phyloP scores from a whole-genome alignment of 2,113 vertebrate species.

The Drymodes brunneopygia region DNA sequence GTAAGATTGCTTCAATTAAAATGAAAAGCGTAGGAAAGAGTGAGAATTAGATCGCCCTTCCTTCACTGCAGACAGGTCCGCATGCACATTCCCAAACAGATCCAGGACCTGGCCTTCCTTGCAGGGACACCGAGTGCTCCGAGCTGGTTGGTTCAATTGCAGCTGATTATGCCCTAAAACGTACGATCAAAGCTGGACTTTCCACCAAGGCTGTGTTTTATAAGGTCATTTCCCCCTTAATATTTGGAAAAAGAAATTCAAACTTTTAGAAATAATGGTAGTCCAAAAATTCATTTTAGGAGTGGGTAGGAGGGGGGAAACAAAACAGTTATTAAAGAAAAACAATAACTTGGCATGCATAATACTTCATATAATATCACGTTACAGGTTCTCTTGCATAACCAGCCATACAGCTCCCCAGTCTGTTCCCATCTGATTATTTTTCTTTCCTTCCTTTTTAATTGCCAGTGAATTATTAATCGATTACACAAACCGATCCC shows the following conservation, averaged over 20 bases:
- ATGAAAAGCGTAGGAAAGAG: background rate
- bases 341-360: constrained; percentile 45
- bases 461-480: constrained; percentile 23
- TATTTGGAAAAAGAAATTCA: background rate
- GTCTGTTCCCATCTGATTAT: background rate
- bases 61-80: background rate
- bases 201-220: background rate
- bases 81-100: background rate
- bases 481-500: background rate
- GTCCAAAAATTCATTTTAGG: background rate
- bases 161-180: background rate
- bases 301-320: background rate
- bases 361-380: constrained; percentile 49
- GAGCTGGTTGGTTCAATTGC: background rate
- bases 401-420: background rate
- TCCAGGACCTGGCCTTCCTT: background rate
- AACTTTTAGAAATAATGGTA: background rate
- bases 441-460: constrained; percentile 26
- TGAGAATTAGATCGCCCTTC: background rate
- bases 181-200: background rate
- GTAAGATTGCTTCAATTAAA: background rate
- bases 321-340: background rate
- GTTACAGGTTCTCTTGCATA: constrained; percentile 28
- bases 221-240: background rate
- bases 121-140: background rate